Percentiles rank a stretch among this genome's conserved stretches.
Evolutionary conservation across 2,888 invertebrate genomes (phyloP).

Genomic region (Cerceris ruficornis): DNA sequence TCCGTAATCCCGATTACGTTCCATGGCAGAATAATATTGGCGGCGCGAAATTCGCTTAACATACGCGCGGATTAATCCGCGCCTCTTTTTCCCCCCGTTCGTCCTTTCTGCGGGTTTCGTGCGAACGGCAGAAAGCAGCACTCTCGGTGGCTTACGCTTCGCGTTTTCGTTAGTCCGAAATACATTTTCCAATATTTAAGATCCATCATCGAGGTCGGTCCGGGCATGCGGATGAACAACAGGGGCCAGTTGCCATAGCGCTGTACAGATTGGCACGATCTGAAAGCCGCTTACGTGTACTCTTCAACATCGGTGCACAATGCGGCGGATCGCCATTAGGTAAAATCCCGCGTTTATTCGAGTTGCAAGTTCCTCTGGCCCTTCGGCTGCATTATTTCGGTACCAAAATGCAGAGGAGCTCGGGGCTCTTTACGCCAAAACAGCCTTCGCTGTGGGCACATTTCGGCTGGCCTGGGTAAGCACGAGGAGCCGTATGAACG

Average conservation of each 20-base stretch:
- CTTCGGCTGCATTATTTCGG: slow-evolving; percentile 53
- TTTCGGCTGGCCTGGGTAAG: too few species aligned
- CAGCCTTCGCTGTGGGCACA: slow-evolving; percentile 47
- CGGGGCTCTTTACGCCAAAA: slow-evolving; percentile 46
- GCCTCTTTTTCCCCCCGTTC: too few species aligned
- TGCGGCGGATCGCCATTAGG: slow-evolving; percentile 68
- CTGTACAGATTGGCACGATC: slow-evolving; percentile 50
- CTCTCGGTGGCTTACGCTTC: neutral
- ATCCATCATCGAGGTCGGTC: slow-evolving; percentile 42
- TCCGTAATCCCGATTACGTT: too few species aligned
- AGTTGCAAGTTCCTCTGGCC: slow-evolving; percentile 34
- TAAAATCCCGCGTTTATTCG: slow-evolving; percentile 69
- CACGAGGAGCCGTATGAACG: neutral
- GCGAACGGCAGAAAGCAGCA: neutral
- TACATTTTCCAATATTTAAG: slow-evolving; percentile 56
- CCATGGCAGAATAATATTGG: too few species aligned
- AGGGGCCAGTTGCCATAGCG: slow-evolving; percentile 54
- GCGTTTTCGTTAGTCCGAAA: slow-evolving; percentile 6
- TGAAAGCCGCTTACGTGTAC: slow-evolving; percentile 68
- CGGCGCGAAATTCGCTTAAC: neutral
- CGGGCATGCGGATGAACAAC: slow-evolving; percentile 48
- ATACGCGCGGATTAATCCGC: neutral
- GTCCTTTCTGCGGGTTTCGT: too few species aligned
- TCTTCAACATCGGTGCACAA: slow-evolving; percentile 67
- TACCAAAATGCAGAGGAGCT: slow-evolving; percentile 40